These are phyloP conservation scores for Peromyscus californicus DNA, from an alignment of 2,113 vertebrate genomes.

Conservation along the genomic window DNA sequence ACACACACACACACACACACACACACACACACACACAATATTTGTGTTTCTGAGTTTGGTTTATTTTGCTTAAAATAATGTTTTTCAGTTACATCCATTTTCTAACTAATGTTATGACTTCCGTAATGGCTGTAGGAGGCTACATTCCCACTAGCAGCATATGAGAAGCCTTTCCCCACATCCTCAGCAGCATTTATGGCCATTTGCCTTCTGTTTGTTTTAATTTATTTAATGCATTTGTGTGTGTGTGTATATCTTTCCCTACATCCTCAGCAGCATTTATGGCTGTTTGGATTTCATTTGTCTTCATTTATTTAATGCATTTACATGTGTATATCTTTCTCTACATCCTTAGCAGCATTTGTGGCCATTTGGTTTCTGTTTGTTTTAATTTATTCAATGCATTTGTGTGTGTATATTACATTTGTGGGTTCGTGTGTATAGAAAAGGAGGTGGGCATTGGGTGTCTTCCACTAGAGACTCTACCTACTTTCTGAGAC, in stretches of 20 bases:
- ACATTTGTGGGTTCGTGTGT: neutral
- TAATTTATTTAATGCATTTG: neutral
- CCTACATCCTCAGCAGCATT: too few species aligned
- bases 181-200: neutral
- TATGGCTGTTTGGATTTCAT: too few species aligned
- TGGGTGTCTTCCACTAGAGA: neutral
- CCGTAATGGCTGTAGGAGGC: neutral
- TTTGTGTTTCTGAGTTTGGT: neutral
- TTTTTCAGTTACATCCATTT: neutral
- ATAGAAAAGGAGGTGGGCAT: neutral
- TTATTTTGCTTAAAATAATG: neutral
- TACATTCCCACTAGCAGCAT: neutral
- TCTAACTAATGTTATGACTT: neutral
- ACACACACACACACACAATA: neutral
- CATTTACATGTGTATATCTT: neutral
- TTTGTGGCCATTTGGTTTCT: neutral
- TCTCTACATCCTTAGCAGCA: too few species aligned
- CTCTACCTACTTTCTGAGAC: neutral
- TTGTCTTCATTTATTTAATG: too few species aligned
- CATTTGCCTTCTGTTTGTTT: neutral
- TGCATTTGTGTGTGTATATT: neutral
- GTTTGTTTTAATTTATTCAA: neutral
- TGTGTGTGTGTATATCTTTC: neutral
- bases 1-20: too few species aligned
- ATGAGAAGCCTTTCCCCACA: neutral